Evolutionary conservation across 2,888 invertebrate genomes (phyloP).

Genomic region (Clunio marinus): DNA sequence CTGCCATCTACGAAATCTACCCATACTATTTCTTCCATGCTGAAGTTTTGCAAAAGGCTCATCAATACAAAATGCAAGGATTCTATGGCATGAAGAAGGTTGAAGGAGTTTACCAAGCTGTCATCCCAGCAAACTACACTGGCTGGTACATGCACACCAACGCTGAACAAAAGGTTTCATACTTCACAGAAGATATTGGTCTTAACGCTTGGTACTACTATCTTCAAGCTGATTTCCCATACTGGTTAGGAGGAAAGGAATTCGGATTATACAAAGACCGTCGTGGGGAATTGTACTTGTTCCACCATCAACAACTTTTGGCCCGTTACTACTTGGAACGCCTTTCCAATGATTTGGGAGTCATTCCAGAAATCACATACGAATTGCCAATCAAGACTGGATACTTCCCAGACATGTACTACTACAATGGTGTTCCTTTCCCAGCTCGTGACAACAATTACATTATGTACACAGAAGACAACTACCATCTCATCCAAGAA

Average conservation of each 20-base stretch:
- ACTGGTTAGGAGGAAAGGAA: slow-evolving; percentile 58
- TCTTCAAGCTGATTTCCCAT: slow-evolving; percentile 60
- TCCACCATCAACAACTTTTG: slow-evolving; percentile 62
- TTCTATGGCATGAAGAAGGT: slow-evolving; percentile 48
- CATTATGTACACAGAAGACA: slow-evolving; percentile 44
- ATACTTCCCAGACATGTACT: slow-evolving; percentile 59
- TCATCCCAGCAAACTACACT: slow-evolving; percentile 59
- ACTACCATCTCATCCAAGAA: slow-evolving; percentile 44
- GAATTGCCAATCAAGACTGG: slow-evolving; percentile 52
- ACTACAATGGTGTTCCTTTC: slow-evolving; percentile 60
- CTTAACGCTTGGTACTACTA: slow-evolving; percentile 64
- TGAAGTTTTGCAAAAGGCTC: slow-evolving; percentile 54
- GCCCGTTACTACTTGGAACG: slow-evolving; percentile 69
- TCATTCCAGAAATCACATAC: slow-evolving; percentile 58
- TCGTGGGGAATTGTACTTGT: slow-evolving; percentile 63
- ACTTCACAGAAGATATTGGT: slow-evolving; percentile 68
- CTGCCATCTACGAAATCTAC: slow-evolving; percentile 64
- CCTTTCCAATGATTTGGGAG: slow-evolving; percentile 59
- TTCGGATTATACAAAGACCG: slow-evolving; percentile 54
- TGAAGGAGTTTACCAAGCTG: slow-evolving; percentile 48
- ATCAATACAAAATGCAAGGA: slow-evolving; percentile 52
- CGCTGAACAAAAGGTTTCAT: slow-evolving; percentile 58
- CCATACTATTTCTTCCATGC: slow-evolving; percentile 62
- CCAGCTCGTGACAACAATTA: slow-evolving; percentile 55
- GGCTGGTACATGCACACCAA: slow-evolving; percentile 53